A percentile compares a stretch with the other conserved stretches of the same genome.
These are phyloP conservation scores for Caenorhabditis plicata DNA, from an alignment of 2,888 invertebrate genomes.

Conservation along the genomic window DNA sequence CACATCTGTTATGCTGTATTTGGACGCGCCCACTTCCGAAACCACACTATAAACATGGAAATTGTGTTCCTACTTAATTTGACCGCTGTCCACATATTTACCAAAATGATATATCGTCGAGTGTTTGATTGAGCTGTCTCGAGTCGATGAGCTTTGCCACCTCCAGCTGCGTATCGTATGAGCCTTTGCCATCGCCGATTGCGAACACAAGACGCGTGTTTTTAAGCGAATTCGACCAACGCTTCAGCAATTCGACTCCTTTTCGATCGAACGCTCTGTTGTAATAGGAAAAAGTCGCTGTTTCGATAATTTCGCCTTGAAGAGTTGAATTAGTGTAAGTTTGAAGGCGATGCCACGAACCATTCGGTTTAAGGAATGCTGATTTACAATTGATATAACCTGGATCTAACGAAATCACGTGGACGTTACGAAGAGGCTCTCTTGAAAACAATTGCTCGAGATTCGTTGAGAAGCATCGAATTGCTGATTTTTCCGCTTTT, in stretches of 20 bases:
- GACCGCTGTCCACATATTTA: too few species aligned
- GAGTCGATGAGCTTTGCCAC: constrained; percentile 12
- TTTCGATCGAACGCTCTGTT: constrained; percentile 34
- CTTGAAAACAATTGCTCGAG: constrained; percentile 80
- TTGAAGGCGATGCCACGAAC: too few species aligned
- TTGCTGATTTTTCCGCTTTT: constrained; percentile 79
- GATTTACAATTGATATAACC: constrained; percentile 87
- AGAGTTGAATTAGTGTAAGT: too few species aligned
- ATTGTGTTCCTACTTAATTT: too few species aligned
- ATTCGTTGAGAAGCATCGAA: constrained; percentile 82
- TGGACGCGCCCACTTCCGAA: constrained; percentile 86
- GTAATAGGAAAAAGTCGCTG: constrained; percentile 75
- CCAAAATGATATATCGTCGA: constrained; percentile 21
- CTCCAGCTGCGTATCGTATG: constrained; percentile 19
- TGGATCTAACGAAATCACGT: constrained; percentile 84
- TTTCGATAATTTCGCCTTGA: constrained; percentile 72
- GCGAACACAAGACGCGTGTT: constrained; percentile 76
- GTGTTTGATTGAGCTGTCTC: not conserved
- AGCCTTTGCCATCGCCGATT: constrained; percentile 66
- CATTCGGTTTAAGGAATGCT: constrained; percentile 73
- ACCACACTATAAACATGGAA: constrained; percentile 75
- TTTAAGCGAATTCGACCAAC: constrained; percentile 73
- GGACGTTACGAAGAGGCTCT: constrained; percentile 76
- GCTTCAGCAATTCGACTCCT: constrained; percentile 67
- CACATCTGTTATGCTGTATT: constrained; percentile 84